phyloP scores from a whole-genome alignment of 2,797 vertebrate genomes.

The Tangara arthus region DNA sequence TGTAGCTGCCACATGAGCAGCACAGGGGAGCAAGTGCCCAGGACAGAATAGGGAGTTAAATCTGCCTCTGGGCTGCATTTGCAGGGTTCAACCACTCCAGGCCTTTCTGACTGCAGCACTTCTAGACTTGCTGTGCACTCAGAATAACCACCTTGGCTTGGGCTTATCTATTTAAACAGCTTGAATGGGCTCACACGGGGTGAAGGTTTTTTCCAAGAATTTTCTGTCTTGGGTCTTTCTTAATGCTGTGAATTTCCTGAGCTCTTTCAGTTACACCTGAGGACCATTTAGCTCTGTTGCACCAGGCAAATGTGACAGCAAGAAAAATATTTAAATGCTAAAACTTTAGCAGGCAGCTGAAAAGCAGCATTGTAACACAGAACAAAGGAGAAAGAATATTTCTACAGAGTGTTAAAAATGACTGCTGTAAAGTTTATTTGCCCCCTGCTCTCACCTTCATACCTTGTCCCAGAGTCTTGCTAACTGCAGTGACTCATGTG shows the following conservation, averaged over 20 bases:
- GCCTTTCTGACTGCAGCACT: not conserved
- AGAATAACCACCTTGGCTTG: not conserved
- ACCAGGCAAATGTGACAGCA: not conserved
- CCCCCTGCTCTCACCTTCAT: not conserved
- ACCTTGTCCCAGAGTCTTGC: not conserved
- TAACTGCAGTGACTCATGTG: not conserved
- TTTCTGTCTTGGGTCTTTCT: not conserved
- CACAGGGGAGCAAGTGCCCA: not conserved
- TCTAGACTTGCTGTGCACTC: not conserved
- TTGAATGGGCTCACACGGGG: not conserved
- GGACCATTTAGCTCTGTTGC: not conserved
- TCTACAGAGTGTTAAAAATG: not conserved
- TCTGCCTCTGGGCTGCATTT: not conserved
- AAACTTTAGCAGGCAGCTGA: not conserved
- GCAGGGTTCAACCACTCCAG: not conserved
- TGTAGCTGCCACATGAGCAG: accelerated
- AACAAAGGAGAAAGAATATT: not conserved
- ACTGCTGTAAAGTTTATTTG: not conserved
- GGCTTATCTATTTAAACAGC: not conserved
- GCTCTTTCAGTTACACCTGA: not conserved
- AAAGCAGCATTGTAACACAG: not conserved
- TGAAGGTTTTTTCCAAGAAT: not conserved
- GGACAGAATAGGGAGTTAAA: not conserved
- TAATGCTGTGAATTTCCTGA: not conserved
- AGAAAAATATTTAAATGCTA: not conserved